Conservation (phyloP, 2,888 invertebrate genomes). For the Eristalis tenax region DNA sequence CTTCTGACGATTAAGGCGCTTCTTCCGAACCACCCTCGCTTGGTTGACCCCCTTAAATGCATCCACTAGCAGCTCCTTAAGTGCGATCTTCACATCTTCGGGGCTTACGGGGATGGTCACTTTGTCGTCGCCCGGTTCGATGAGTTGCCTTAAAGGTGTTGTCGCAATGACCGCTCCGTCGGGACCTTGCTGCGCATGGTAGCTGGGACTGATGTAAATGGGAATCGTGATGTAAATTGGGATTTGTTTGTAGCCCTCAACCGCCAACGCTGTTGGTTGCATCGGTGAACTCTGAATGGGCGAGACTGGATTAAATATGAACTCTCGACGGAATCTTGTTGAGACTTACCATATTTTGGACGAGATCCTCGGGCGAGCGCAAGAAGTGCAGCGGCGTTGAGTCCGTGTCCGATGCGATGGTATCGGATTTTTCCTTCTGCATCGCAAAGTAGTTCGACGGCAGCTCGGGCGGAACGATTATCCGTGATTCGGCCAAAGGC, state of each 20-base stretch:
- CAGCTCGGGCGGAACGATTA: conserved; percentile 61
- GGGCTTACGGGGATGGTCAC: neutral
- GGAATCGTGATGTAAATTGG: conserved; percentile 64
- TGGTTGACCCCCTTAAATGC: neutral
- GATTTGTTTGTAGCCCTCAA: conserved; percentile 48
- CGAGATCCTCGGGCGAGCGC: neutral
- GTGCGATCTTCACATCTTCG: neutral
- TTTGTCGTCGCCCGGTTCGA: neutral
- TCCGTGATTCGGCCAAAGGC: conserved; percentile 22
- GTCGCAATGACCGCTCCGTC: conserved; percentile 15
- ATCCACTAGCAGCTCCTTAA: neutral
- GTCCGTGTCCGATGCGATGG: conserved; percentile 1
- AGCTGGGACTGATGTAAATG: conserved; percentile 24
- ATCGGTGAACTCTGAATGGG: conserved; percentile 2
- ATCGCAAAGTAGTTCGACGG: conserved; percentile 42
- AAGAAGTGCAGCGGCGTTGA: conserved; percentile 54
- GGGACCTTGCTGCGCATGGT: neutral
- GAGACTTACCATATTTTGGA: conserved; percentile 29
- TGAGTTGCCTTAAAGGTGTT: neutral
- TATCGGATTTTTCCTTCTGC: conserved; percentile 43
- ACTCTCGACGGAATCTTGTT: no score
- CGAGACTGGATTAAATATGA: neutral
- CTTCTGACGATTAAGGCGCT: neutral
- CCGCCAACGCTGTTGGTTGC: conserved; percentile 2
- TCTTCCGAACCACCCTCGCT: neutral